Evolutionary conservation across 30 jellyfish, hydroid and myxozoan genomes (phyloP).

Genomic region (Rhopilema esculentum): DNA sequence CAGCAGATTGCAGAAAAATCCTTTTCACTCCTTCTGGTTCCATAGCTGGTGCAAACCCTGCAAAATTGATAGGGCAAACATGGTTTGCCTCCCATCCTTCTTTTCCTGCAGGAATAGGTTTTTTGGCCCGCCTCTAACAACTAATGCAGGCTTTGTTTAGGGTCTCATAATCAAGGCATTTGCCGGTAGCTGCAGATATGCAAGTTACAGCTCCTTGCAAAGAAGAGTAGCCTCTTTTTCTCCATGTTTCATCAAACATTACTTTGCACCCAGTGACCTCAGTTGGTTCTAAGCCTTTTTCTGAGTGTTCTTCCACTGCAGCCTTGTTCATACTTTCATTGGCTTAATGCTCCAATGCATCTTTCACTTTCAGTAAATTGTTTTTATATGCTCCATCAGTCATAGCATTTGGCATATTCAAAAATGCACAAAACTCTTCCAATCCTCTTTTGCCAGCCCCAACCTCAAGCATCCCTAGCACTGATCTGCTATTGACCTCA

Average conservation of each 20-base stretch:
- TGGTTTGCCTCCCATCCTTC: neutral
- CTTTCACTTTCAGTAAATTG: neutral
- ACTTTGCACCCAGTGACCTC: slow-evolving; percentile 10
- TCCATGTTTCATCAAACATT: slow-evolving; percentile 59
- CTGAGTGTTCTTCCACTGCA: slow-evolving; percentile 2
- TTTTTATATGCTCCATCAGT: slow-evolving; percentile 1
- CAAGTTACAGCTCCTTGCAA: slow-evolving; percentile 28
- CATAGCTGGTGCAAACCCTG: no score
- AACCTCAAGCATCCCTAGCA: slow-evolving; percentile 5
- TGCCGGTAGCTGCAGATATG: slow-evolving; percentile 29
- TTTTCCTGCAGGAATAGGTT: neutral
- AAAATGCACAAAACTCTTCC: slow-evolving; percentile 8
- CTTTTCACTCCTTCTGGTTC: slow-evolving; percentile 43
- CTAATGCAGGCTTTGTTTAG: slow-evolving; percentile 6
- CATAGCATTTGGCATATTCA: slow-evolving; percentile 37
- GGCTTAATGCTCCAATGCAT: slow-evolving; percentile 9
- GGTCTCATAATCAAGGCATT: slow-evolving; percentile 34
- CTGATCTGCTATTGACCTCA: slow-evolving; percentile 21
- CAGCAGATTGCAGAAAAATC: slow-evolving; percentile 6
- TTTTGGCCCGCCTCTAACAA: neutral
- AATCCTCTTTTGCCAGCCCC: slow-evolving; percentile 39
- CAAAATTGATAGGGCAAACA: slow-evolving; percentile 4
- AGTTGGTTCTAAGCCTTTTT: slow-evolving; percentile 7
- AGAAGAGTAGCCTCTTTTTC: slow-evolving; percentile 35
- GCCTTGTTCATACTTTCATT: slow-evolving; percentile 29